Conservation (phyloP, 2,113 vertebrate species). For the Etheostoma spectabile region DNA sequence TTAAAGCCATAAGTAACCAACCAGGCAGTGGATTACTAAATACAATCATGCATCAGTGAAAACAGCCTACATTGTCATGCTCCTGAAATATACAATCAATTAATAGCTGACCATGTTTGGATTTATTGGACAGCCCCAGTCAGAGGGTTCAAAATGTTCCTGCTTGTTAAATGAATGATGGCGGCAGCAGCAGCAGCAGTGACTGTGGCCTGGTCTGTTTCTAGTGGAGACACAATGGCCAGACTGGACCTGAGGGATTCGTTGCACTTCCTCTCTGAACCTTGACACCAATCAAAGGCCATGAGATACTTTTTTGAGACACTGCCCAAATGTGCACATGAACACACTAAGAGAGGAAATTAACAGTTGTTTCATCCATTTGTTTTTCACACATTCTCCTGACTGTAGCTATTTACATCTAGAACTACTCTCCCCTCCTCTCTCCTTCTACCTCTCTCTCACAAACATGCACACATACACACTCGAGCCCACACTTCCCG, state of each 20-base stretch:
- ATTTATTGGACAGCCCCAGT: slow-evolving; percentile 60
- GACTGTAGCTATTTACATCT: slow-evolving; percentile 54
- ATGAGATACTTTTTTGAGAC: slow-evolving; percentile 36
- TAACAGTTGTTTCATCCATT: slow-evolving; percentile 56
- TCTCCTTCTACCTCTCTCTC: slow-evolving; percentile 42
- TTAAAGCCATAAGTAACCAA: slow-evolving; percentile 7
- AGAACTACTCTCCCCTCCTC: slow-evolving; percentile 16
- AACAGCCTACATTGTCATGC: slow-evolving; percentile 44
- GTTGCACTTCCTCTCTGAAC: slow-evolving; percentile 48
- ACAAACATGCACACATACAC: slow-evolving; percentile 52
- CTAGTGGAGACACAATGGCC: slow-evolving; percentile 54
- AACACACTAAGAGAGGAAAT: slow-evolving; percentile 32
- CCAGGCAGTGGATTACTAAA: slow-evolving; percentile 40
- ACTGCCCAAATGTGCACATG: slow-evolving; percentile 8
- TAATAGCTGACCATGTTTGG: slow-evolving; percentile 62
- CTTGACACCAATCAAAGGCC: slow-evolving; percentile 34
- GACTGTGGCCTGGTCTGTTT: slow-evolving; percentile 42
- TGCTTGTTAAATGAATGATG: slow-evolving; percentile 60
- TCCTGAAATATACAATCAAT: slow-evolving; percentile 66
- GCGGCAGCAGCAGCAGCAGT: slow-evolving; percentile 40
- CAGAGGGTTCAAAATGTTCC: slow-evolving; percentile 68
- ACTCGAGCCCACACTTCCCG: slow-evolving; percentile 59
- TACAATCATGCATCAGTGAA: slow-evolving; percentile 50
- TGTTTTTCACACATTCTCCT: slow-evolving; percentile 61
- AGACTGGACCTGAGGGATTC: slow-evolving; percentile 54